Evolutionary conservation across 2,113 vertebrate genomes (phyloP).

Genomic region (Cepphus grylle): DNA sequence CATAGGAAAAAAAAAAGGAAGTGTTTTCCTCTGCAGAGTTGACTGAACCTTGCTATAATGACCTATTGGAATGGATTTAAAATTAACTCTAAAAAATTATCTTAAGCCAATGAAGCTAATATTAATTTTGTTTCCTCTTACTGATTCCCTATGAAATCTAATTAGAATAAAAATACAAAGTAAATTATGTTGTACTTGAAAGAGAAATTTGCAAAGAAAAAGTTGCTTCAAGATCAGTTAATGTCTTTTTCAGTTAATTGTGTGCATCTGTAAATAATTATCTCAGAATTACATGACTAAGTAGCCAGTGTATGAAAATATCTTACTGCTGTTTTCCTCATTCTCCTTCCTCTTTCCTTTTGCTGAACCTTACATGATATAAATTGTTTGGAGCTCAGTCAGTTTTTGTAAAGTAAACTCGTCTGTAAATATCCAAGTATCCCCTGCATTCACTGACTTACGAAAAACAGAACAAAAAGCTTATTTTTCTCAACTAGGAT

Average conservation of each 20-base stretch:
- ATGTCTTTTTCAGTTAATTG: neutral
- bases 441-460: neutral
- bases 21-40: neutral
- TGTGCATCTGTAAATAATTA: neutral
- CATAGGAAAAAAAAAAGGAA: too few species aligned
- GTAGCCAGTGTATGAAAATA: neutral
- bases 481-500: neutral
- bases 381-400: neutral
- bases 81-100: neutral
- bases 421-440: neutral
- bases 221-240: neutral
- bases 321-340: neutral
- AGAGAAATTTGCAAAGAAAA: neutral
- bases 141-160: neutral
- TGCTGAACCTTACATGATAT: neutral
- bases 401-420: neutral
- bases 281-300: neutral
- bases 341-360: neutral
- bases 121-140: neutral
- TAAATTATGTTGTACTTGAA: neutral
- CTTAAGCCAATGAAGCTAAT: neutral
- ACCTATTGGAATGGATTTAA: neutral
- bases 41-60: neutral
- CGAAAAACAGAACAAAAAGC: neutral
- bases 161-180: neutral